Evolutionary conservation across 1,140 invertebrate genomes (phyloP).

Genomic region (Calosoma granatense): DNA sequence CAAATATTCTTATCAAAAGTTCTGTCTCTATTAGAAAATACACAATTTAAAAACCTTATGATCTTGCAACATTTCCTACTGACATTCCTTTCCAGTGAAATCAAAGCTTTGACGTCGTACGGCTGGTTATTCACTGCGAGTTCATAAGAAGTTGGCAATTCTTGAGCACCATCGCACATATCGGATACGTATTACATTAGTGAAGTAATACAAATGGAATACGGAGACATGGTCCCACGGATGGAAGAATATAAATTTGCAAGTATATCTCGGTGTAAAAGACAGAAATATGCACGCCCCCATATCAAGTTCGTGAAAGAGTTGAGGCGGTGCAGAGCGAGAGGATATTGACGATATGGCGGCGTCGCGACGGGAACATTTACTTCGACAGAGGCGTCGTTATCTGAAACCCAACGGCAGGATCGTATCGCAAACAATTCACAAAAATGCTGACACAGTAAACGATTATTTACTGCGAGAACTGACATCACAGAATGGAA

Average conservation of each 20-base stretch:
- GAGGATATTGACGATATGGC: neutral
- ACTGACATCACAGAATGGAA: neutral
- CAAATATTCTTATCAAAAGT: too few relatives aligned
- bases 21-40: too few relatives aligned
- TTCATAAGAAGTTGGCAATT: too few relatives aligned
- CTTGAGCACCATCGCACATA: too few relatives aligned
- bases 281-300: neutral
- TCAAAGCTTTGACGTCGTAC: too few relatives aligned
- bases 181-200: too few relatives aligned
- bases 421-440: conserved; percentile 8
- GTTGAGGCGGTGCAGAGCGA: neutral
- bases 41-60: too few relatives aligned
- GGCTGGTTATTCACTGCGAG: too few relatives aligned
- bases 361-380: conserved; percentile 2
- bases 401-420: neutral
- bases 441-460: conserved; percentile 2
- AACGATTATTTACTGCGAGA: conserved; percentile 3
- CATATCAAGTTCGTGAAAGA: neutral
- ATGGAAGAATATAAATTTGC: neutral
- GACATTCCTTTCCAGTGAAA: too few relatives aligned
- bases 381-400: conserved; percentile 4
- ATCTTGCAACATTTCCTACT: too few relatives aligned
- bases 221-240: neutral
- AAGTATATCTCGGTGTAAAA: neutral
- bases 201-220: too few relatives aligned